These are phyloP conservation scores for Poeciliopsis gracilis DNA, from an alignment of 2,797 vertebrate species.

Conservation along the genomic window DNA sequence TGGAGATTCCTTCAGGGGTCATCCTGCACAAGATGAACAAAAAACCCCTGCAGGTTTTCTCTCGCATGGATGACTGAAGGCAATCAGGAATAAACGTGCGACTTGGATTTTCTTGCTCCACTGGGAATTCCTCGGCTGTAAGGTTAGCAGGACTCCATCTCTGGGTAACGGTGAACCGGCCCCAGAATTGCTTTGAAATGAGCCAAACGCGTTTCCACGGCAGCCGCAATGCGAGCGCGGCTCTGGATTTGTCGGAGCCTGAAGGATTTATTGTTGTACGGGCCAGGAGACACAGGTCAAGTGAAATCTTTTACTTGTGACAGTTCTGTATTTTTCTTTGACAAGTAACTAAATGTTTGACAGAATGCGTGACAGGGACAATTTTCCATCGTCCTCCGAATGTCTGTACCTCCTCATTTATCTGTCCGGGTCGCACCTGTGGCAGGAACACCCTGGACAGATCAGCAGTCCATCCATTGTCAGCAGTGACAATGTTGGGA, in stretches of 20 bases:
- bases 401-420: neutral
- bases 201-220: constrained; percentile 23
- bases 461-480: neutral
- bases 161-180: constrained; percentile 46
- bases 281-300: constrained; percentile 50
- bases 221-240: constrained; percentile 23
- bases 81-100: constrained; percentile 53
- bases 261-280: constrained; percentile 28
- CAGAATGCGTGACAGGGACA: neutral
- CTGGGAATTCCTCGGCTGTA: constrained; percentile 50
- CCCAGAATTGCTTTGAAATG: constrained; percentile 48
- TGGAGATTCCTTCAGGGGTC: constrained; percentile 33
- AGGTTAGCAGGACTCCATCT: constrained; percentile 18
- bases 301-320: constrained; percentile 23
- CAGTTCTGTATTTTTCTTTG: neutral
- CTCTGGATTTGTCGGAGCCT: constrained; percentile 22
- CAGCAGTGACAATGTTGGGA: neutral
- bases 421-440: neutral
- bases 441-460: neutral
- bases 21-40: constrained; percentile 18
- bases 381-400: neutral
- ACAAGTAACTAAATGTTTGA: constrained; percentile 1
- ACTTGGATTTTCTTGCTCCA: constrained; percentile 40
- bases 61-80: constrained; percentile 40
- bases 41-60: constrained; percentile 21